Evolutionary conservation across 2,888 invertebrate genomes (phyloP).

Genomic region (Lepas anatifera): DNA sequence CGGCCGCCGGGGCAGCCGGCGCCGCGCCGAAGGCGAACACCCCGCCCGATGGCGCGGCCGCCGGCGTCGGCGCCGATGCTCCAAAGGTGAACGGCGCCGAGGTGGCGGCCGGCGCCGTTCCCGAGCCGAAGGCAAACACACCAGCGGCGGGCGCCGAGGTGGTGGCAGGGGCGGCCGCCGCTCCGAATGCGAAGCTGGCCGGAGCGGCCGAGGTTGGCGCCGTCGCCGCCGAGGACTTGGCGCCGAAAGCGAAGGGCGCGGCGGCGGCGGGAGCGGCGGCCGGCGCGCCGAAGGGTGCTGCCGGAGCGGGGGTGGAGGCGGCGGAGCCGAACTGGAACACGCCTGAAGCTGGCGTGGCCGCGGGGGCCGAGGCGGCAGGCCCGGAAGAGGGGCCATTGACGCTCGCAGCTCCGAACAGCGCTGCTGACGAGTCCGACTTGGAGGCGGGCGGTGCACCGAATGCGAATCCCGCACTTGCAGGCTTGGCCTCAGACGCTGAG

Average conservation of each 20-base stretch:
- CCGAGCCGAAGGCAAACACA: neutral
- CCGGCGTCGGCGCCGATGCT: slow-evolving; percentile 3
- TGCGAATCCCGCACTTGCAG: neutral
- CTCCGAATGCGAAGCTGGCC: neutral
- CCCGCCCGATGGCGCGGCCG: neutral
- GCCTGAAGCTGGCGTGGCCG: neutral
- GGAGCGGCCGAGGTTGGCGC: too few relatives aligned
- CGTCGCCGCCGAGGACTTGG: too few relatives aligned
- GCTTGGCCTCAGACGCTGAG: neutral
- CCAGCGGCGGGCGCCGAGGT: neutral
- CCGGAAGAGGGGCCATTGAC: slow-evolving; percentile 10
- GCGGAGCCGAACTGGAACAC: neutral
- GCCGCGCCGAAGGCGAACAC: slow-evolving; percentile 1
- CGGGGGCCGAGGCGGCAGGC: neutral
- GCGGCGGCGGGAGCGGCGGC: neutral
- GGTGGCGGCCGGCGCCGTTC: neutral
- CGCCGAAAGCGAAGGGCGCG: neutral
- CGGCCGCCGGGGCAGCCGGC: neutral
- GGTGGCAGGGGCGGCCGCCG: neutral
- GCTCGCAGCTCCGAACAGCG: slow-evolving; percentile 6
- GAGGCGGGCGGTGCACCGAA: neutral
- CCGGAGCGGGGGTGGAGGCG: neutral
- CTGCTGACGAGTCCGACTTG: neutral
- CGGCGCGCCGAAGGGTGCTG: neutral
- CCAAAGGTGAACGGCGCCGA: neutral